Evolutionary conservation across 2,113 vertebrate genomes (phyloP), one percentile per base, ranked within the genome.

Genomic region (Python bivittatus): DNA sequence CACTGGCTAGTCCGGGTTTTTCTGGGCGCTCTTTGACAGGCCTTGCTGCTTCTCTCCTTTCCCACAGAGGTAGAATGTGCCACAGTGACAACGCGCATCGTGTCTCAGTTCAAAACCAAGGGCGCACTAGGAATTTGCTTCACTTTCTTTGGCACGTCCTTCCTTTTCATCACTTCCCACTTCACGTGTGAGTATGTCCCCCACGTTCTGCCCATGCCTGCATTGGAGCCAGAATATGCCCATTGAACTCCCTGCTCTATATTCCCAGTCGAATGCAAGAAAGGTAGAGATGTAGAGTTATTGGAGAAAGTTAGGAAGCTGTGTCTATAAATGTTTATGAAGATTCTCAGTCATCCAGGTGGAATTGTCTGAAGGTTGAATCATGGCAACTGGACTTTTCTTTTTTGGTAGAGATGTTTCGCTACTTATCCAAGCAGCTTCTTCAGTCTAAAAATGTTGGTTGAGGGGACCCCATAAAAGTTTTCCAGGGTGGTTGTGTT

Each of bases 51-150:
- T 79, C 42, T 88, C 88, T 15, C 2, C 48, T 48, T 90, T 91
- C 90, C 86, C 89, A 0, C 97, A 99, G 99, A 99, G 92, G 99
- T 99, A 91, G 99, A 99, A 94, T 98, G 97, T 2, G 98, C 99
- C 94, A 99, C 99, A 0, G 99, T 99, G 93, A 99, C 99, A 3
- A 99, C 99, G 0, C 98, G 99, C 79, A 99, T 99, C 4, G 99
- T 99, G 88, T 99, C 99, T 22, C 99, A 99, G 96, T 99, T 99
- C 97, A 99, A 99, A 96, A 99, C 99, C 92, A 99, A 99, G 96
- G 99, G 99, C 1, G 99, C 99, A 11, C 97, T 99, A 92, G 99
- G 98, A 1, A 89, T 99, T 42, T 96, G 97, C 94, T 99, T 99
- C 93, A 99, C 98, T 0, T 99, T 99, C 95, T 99, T 99, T 56